Base-by-base conservation (phyloP, 92 coral and sea anemone species). In the Siderastrea siderea region DNA sequence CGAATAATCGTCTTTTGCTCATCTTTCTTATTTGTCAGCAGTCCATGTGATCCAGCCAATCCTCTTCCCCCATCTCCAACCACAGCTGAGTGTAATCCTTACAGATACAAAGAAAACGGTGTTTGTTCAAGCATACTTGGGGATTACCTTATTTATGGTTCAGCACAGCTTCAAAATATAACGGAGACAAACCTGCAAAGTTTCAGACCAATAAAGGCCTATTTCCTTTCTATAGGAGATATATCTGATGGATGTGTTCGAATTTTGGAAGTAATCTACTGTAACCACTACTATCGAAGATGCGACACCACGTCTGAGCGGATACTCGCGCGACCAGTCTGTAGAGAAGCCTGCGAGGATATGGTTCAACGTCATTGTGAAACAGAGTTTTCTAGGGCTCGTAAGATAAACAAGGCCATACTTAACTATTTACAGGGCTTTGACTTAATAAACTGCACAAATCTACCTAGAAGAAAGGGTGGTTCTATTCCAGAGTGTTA, bases 401-500 rank as follows among this genome's bases (percentile, higher is more conserved):
- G 51, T 17, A 47, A 65, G 48, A 50, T 63, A 16, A 79, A 66
- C 72, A 79, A 79, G 43, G 73, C 60, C 7, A 1, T 4, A 5
- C 4, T 7, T 26, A 1, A 0, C 9, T 38, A 46, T 5, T 47
- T 26, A 26, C 38, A 58, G 46, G 7, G 5, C 9, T 64, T 79
- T 63, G 71, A 79, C 12, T 64, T 79, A 53, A 91, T 94, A 88
- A 83, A 87, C 17, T 94, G 96, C 62, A 60, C 82, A 6, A 85
- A 88, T 2, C 84, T 94, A 19, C 94, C 96, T 2, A 82, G 57
- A 63, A 88, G 90, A 79, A 57, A 73, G 26, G 96, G 96, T 16
- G 93, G 95, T 17, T 51, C 89, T n/a, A 83, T 83, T n/a, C 96
- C 96, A 7, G 96, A 94, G 83, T 94, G 96, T 69, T 91, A 87